phyloP scores from a whole-genome alignment of 2,113 vertebrate genomes.

The Apus apus region DNA sequence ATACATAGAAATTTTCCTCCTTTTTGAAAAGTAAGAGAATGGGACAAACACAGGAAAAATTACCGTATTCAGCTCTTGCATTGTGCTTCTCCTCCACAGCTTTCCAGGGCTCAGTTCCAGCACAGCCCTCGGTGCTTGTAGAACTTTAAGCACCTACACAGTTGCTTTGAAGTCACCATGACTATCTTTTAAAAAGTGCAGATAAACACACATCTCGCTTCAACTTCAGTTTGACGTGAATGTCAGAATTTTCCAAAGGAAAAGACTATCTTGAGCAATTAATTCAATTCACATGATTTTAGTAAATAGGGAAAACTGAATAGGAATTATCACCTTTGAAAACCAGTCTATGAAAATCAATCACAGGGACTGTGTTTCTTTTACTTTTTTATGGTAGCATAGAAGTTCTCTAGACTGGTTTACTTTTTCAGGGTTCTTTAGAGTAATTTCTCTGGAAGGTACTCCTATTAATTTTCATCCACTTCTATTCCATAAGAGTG shows the following conservation, averaged over 20 bases:
- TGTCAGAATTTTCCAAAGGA: background rate
- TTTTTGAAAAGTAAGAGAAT: slow-evolving; percentile 36
- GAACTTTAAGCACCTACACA: background rate
- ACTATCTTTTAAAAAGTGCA: background rate
- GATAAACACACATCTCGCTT: background rate
- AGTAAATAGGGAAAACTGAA: background rate
- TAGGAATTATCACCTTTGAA: background rate
- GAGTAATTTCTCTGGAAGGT: background rate
- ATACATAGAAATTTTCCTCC: slow-evolving; percentile 37
- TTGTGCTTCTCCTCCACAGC: slow-evolving; percentile 11
- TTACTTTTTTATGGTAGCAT: background rate
- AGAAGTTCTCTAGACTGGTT: background rate
- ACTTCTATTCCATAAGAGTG: background rate
- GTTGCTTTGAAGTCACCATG: background rate
- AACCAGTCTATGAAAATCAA: background rate
- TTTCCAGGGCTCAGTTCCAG: background rate
- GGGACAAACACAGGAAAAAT: slow-evolving; percentile 25
- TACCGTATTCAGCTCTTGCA: background rate
- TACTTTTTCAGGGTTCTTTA: background rate
- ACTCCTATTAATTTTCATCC: background rate
- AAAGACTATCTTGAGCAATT: background rate
- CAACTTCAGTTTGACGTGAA: background rate
- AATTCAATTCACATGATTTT: background rate
- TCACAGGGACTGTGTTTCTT: background rate
- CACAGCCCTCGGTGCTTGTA: background rate